Evolutionary conservation across 2,888 invertebrate species (phyloP).

Genomic region (Brenthis ino): DNA sequence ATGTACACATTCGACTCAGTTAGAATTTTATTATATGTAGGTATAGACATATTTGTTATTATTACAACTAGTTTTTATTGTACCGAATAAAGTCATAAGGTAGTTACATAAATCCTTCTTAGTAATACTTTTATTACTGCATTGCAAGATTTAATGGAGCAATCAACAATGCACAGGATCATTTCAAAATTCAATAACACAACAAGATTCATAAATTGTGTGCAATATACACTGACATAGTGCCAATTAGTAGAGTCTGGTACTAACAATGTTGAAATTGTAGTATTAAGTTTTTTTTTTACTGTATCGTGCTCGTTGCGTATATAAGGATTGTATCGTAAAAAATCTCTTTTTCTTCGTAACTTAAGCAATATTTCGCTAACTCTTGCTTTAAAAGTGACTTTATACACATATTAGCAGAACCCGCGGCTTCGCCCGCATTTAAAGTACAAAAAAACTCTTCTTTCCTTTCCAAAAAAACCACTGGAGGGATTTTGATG

Average conservation of each 20-base stretch:
- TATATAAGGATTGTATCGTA: no score
- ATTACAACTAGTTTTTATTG: background rate
- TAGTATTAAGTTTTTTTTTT: background rate
- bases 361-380: no score
- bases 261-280: background rate
- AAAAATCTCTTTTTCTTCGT: no score
- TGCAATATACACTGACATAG: background rate
- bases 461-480: no score
- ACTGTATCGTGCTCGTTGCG: no score
- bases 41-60: background rate
- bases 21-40: no score
- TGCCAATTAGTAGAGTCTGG: background rate
- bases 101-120: slow-evolving; percentile 5
- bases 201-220: slow-evolving; percentile 11
- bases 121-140: background rate
- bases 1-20: no score
- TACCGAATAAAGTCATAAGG: background rate
- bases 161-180: slow-evolving; percentile 6
- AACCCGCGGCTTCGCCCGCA: no score
- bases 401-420: no score
- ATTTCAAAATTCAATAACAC: slow-evolving; percentile 14
- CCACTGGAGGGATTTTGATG: no score
- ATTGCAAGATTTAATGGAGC: slow-evolving; percentile 7
- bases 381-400: no score
- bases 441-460: no score